Conservation (phyloP, 2,888 invertebrate genomes). For the Archips xylosteana region DNA sequence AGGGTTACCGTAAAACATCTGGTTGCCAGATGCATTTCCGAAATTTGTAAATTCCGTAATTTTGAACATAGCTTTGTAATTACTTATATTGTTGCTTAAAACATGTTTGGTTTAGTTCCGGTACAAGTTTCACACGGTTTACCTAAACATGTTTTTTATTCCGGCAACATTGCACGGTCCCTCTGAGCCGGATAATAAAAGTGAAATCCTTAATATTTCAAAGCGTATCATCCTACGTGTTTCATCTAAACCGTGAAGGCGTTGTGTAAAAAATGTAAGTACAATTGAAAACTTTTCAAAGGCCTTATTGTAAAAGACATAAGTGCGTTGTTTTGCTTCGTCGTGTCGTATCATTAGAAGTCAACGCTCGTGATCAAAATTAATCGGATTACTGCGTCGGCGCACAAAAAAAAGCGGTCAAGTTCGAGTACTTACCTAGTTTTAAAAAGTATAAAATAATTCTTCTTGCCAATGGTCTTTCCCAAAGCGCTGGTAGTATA, state of each 20-base stretch:
- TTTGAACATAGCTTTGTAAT: conserved; percentile 25
- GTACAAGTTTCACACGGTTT: conserved; percentile 13
- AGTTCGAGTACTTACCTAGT: conserved; percentile 6
- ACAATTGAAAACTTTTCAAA: not conserved
- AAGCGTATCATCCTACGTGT: conserved; percentile 18
- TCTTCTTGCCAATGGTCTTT: not conserved
- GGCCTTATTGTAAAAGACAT: conserved; percentile 6
- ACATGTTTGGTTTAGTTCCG: conserved; percentile 18
- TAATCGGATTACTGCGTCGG: conserved; percentile 51
- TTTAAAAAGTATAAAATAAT: conserved; percentile 1
- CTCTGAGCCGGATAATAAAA: conserved; percentile 2
- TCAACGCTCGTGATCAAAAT: conserved; percentile 61
- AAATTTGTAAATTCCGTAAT: conserved; percentile 16
- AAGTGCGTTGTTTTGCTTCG: conserved; percentile 28
- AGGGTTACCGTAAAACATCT: conserved; percentile 58
- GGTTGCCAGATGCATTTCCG: conserved; percentile 48
- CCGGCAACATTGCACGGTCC: conserved; percentile 11
- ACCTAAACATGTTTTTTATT: not conserved
- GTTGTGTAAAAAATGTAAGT: conserved; percentile 9
- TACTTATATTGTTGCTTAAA: conserved; percentile 9
- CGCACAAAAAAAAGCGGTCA: conserved; percentile 21
- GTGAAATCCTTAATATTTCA: conserved; percentile 15
- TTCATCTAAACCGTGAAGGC: conserved; percentile 24
- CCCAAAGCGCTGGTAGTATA: too few relatives aligned
- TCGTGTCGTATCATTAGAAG: conserved; percentile 56